These are phyloP conservation scores for Loripinus fragilis DNA, from an alignment of 2,888 invertebrate species.

Conservation along the genomic window DNA sequence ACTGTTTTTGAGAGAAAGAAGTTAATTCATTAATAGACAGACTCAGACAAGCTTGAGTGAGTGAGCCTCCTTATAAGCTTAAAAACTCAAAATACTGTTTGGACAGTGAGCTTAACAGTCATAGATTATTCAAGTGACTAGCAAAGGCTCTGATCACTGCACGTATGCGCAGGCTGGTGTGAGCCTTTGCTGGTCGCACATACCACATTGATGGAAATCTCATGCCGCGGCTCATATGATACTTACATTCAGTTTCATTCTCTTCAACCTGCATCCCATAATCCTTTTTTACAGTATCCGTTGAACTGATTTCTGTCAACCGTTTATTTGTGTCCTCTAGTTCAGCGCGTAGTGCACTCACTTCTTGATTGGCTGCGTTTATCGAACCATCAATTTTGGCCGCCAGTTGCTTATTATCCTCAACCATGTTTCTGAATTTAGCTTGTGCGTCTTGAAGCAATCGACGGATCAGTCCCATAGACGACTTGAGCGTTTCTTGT, in stretches of 20 bases:
- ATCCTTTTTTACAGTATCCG: slow-evolving; percentile 33
- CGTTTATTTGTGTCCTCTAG: slow-evolving; percentile 85
- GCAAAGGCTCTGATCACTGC: too few relatives aligned
- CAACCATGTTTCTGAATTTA: slow-evolving; percentile 94
- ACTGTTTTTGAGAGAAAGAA: too few relatives aligned
- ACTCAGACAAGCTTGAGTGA: too few relatives aligned
- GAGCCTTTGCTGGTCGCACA: too few relatives aligned
- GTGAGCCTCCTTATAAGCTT: too few relatives aligned
- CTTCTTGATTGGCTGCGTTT: slow-evolving; percentile 85
- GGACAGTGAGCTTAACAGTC: too few relatives aligned
- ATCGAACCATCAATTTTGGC: slow-evolving; percentile 84
- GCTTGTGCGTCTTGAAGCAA: slow-evolving; percentile 93
- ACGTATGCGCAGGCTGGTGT: too few relatives aligned
- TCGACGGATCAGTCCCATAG: slow-evolving; percentile 94
- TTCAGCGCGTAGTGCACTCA: slow-evolving; percentile 85
- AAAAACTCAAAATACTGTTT: too few relatives aligned
- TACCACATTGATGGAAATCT: too few relatives aligned
- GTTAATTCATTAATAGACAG: too few relatives aligned
- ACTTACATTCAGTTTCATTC: slow-evolving; percentile 44
- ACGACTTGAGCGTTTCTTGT: slow-evolving; percentile 88
- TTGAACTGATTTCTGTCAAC: slow-evolving; percentile 76
- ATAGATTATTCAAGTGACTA: too few relatives aligned
- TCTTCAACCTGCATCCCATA: slow-evolving; percentile 34
- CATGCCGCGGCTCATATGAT: too few relatives aligned
- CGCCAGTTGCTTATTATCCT: slow-evolving; percentile 88